Evolutionary conservation across 2,113 vertebrate genomes (phyloP).

Genomic region (Ondatra zibethicus): DNA sequence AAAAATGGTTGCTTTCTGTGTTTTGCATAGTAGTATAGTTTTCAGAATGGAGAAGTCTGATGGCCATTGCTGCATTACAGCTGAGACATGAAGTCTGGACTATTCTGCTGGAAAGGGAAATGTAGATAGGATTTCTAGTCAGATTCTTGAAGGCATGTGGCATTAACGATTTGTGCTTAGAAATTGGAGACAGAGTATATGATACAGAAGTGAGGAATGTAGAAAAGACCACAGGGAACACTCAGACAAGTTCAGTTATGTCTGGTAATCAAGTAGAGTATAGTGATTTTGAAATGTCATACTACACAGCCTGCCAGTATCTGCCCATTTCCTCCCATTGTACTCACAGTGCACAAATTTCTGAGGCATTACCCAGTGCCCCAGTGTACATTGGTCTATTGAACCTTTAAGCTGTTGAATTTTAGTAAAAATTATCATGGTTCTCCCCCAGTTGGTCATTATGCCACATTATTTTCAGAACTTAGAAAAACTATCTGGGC

Average conservation of each 20-base stretch:
- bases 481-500: slow-evolving; percentile 1
- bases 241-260: slow-evolving; percentile 7
- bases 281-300: slow-evolving; percentile 52
- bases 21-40: not conserved
- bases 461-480: slow-evolving; percentile 26
- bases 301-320: not conserved
- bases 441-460: slow-evolving; percentile 9
- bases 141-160: slow-evolving; percentile 24
- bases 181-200: not conserved
- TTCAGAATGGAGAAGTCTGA: not conserved
- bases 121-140: not conserved
- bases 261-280: slow-evolving; percentile 24
- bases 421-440: slow-evolving; percentile 65
- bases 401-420: slow-evolving; percentile 63
- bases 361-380: not conserved
- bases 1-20: not conserved
- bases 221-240: not conserved
- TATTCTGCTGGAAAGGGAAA: not conserved
- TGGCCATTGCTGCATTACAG: not conserved
- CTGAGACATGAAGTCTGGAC: not conserved
- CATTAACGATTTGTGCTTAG: slow-evolving; percentile 43
- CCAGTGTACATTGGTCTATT: slow-evolving; percentile 7
- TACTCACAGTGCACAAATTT: slow-evolving; percentile 43
- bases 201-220: slow-evolving; percentile 16
- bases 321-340: not conserved